These are phyloP conservation scores for Prinia subflava DNA, from an alignment of 2,113 vertebrate species.

Conservation along the genomic window DNA sequence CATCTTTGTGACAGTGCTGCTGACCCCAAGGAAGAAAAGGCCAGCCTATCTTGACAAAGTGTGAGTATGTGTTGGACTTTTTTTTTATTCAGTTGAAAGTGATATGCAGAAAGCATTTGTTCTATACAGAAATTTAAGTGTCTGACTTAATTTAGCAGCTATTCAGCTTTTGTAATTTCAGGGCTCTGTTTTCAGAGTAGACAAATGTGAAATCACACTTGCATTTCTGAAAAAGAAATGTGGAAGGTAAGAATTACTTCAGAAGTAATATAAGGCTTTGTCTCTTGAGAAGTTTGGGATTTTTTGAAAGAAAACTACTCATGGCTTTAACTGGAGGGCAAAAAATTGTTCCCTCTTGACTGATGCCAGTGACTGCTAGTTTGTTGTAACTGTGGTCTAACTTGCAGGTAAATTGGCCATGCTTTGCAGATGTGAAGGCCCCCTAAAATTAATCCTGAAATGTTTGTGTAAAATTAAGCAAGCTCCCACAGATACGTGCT, in stretches of 20 bases:
- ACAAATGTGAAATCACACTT: background rate
- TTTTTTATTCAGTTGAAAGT: background rate
- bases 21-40: slow-evolving; percentile 81
- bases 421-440: background rate
- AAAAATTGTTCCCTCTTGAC: background rate
- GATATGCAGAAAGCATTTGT: background rate
- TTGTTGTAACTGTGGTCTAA: background rate
- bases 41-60: slow-evolving; percentile 77
- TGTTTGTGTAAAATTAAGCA: background rate
- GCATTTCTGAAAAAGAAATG: background rate
- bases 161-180: background rate
- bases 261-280: background rate
- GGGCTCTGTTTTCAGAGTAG: background rate
- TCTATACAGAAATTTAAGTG: background rate
- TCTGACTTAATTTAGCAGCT: background rate
- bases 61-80: slow-evolving; percentile 63
- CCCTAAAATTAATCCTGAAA: background rate
- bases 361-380: background rate
- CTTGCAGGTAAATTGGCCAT: background rate
- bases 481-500: rapidly evolving
- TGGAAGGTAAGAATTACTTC: background rate
- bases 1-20: slow-evolving; percentile 86
- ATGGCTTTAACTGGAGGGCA: rapidly evolving
- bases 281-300: background rate
- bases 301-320: background rate